Base-by-base conservation (phyloP, 2,888 invertebrate genomes). In the Adelphocoris suturalis region DNA sequence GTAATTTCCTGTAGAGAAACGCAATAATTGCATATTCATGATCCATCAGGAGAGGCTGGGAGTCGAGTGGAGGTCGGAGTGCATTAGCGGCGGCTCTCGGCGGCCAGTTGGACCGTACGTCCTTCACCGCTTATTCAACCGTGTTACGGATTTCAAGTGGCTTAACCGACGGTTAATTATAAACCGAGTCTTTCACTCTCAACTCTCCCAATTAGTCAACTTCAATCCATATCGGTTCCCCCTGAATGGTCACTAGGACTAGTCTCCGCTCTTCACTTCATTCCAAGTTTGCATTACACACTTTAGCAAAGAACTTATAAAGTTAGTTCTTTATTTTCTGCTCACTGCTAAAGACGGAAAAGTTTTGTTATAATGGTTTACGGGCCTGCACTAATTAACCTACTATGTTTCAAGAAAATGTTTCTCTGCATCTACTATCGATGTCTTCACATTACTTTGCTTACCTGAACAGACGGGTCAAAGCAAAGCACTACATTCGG, bases 21-120 rank as follows among this genome's bases (percentile, higher is more conserved):
- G 48, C 52, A 48, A 78, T 78, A 47, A 82, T 52, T 82, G 82
- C 82, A 82, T 82, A 82, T 82, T 82, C 82, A 82, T 82, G 82
- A 82, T 78, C 82, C 82, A 7, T 82, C 23, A 52, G 52, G 82
- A 23, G 82, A 52, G 27, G 19, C 52, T 52, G 27, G 23, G 47
- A 82, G 14, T 82, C 48, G 47, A 82, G 82, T 52, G 47, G 82
- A 52, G 82, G 82, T 48, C 47, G 52, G 47, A 82, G 48, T 82
- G 82, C 82, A 82, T 82, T 82, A 52, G 82, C 82, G 52, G 47
- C 52, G 23, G 82, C 82, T 82, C 82, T 82, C 52, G 82, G 19
- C 52, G 52, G 82, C 82, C 82, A 82, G 82, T 82, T 82, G 82
- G 23, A 82, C 82, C 82, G 52, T 82, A 27, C 52, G 82, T 47